Conservation (phyloP, 2,888 invertebrate genomes). For the Pseudoips prasinana region DNA sequence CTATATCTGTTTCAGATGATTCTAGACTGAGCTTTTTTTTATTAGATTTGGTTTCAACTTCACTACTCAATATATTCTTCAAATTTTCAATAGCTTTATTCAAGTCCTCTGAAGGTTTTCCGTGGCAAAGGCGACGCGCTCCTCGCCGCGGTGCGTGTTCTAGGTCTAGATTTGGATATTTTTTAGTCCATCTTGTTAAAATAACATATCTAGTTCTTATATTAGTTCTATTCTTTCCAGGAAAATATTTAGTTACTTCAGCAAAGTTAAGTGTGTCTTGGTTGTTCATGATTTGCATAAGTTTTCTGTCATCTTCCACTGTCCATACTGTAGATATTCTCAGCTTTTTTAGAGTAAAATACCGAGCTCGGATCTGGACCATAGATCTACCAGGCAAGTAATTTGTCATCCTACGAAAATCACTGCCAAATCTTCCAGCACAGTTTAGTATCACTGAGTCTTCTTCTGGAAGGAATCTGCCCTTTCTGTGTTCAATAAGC, state of each 20-base stretch:
- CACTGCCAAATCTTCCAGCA: slow-evolving; percentile 81
- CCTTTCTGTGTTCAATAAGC: slow-evolving; percentile 72
- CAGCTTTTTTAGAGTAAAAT: slow-evolving; percentile 70
- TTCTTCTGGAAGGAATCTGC: slow-evolving; percentile 85
- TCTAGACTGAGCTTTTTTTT: slow-evolving; percentile 38
- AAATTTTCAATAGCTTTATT: slow-evolving; percentile 57
- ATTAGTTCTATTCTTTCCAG: slow-evolving; percentile 79
- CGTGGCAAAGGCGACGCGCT: slow-evolving; percentile 50
- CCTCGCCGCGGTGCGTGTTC: slow-evolving; percentile 62
- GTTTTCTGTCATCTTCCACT: slow-evolving; percentile 81
- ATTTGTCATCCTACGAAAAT: slow-evolving; percentile 81
- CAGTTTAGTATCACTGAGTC: slow-evolving; percentile 85
- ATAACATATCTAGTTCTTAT: slow-evolving; percentile 83
- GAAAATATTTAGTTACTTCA: slow-evolving; percentile 73
- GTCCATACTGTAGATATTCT: slow-evolving; percentile 81
- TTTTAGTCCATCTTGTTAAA: slow-evolving; percentile 74
- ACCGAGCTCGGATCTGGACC: slow-evolving; percentile 83
- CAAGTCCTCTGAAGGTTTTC: slow-evolving; percentile 49
- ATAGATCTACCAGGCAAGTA: slow-evolving; percentile 84
- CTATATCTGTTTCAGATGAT: slow-evolving; percentile 49
- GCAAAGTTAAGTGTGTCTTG: slow-evolving; percentile 64
- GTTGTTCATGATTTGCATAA: slow-evolving; percentile 79
- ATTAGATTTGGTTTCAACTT: slow-evolving; percentile 39
- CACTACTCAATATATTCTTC: slow-evolving; percentile 52
- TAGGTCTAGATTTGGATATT: slow-evolving; percentile 64